A percentile compares a stretch with the other conserved stretches of the same genome.
Evolutionary conservation across 2,888 invertebrate species (phyloP).

Genomic region (Mythimna pallens): DNA sequence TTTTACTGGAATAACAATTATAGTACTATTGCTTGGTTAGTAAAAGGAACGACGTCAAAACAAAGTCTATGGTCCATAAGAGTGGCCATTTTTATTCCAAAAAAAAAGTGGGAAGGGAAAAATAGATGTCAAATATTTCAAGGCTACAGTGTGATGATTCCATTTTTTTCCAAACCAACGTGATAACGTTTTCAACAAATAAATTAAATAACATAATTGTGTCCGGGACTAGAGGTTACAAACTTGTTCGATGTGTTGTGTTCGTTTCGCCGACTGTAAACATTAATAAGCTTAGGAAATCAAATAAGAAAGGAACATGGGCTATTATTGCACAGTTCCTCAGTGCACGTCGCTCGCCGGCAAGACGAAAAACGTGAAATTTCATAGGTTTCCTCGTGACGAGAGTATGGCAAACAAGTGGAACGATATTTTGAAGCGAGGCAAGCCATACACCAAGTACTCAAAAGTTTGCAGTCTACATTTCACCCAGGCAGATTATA

Average conservation of each 20-base stretch:
- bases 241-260: conserved; percentile 72
- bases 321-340: conserved; percentile 89
- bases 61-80: conserved; percentile 71
- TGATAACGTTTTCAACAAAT: conserved; percentile 87
- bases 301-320: conserved; percentile 78
- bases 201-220: conserved; percentile 70
- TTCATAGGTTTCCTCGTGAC: conserved; percentile 88
- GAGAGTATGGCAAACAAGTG: conserved; percentile 83
- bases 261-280: conserved; percentile 63
- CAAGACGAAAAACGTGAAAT: conserved; percentile 89
- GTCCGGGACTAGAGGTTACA: conserved; percentile 63
- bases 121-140: conserved; percentile 90
- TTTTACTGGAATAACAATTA: conserved; percentile 6
- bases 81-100: conserved; percentile 78
- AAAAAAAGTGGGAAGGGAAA: conserved; percentile 85
- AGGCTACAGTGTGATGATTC: conserved; percentile 89
- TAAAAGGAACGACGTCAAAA: conserved; percentile 55
- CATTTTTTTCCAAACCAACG: conserved; percentile 85
- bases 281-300: conserved; percentile 60
- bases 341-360: conserved; percentile 90
- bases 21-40: conserved; percentile 12
- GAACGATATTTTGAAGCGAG: conserved; percentile 86
- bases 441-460: conserved; percentile 88
- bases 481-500: conserved; percentile 87
- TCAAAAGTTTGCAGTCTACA: conserved; percentile 89